Evolutionary conservation across 2,797 vertebrate genomes (phyloP).

Genomic region (Petrocephalus sullivani): DNA sequence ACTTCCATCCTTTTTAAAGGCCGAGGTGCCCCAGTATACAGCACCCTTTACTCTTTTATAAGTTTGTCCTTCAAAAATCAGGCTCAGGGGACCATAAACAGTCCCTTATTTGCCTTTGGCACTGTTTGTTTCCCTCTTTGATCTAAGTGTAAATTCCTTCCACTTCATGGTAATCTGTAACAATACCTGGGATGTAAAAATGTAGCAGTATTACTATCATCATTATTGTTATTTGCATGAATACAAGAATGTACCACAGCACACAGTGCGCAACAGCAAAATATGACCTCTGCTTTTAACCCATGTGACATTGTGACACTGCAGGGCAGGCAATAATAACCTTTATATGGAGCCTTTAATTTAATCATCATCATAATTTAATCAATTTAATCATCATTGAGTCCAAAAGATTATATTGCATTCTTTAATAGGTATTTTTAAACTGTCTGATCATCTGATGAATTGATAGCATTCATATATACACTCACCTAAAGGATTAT

Average conservation of each 20-base stretch:
- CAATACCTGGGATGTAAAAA: not conserved
- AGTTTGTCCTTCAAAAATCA: not conserved
- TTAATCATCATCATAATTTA: no score
- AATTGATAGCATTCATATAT: not conserved
- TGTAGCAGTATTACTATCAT: not conserved
- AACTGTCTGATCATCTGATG: slow-evolving; percentile 35
- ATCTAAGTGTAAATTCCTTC: not conserved
- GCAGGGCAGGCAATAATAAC: not conserved
- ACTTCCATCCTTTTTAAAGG: not conserved
- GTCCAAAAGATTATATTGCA: slow-evolving; percentile 33
- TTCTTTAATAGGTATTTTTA: slow-evolving; percentile 36
- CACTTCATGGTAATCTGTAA: not conserved
- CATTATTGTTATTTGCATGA: not conserved
- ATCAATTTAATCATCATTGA: slow-evolving; percentile 52
- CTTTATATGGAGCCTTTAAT: slow-evolving; percentile 42
- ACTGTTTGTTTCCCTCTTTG: not conserved
- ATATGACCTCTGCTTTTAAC: no score
- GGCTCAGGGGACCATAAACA: not conserved
- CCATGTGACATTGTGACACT: no score
- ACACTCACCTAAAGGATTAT: no score
- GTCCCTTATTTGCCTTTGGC: not conserved
- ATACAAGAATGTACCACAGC: not conserved
- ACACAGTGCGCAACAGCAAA: no score
- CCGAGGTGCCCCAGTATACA: not conserved
- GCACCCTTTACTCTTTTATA: not conserved